Evolutionary conservation across 2,888 invertebrate genomes (phyloP).

Genomic region (Andrena haemorrhoa): DNA sequence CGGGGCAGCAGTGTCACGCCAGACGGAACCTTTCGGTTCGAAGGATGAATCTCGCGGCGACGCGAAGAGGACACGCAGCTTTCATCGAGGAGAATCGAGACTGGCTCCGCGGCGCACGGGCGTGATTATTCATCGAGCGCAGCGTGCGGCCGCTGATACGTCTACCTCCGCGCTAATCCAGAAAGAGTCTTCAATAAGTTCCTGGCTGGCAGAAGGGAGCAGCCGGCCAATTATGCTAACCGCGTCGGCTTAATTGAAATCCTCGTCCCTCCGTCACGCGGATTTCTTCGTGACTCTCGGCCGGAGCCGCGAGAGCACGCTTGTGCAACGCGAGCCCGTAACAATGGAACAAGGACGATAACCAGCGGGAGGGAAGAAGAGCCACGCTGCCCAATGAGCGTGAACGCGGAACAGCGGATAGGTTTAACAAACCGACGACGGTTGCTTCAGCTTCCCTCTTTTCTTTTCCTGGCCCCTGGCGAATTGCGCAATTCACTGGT

Average conservation of each 20-base stretch:
- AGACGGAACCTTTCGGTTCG: background rate
- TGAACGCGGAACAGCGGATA: slow-evolving; percentile 49
- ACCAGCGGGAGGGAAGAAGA: slow-evolving; percentile 17
- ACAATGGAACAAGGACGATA: slow-evolving; percentile 54
- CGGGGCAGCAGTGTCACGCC: background rate
- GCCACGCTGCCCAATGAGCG: slow-evolving; percentile 38
- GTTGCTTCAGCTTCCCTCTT: slow-evolving; percentile 21
- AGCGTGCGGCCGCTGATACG: slow-evolving; percentile 6
- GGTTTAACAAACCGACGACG: slow-evolving; percentile 40
- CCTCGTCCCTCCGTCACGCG: slow-evolving; percentile 33
- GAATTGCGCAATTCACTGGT: slow-evolving; percentile 53
- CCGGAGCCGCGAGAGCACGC: slow-evolving; percentile 14
- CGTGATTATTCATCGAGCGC: slow-evolving; percentile 12
- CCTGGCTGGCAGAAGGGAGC: slow-evolving; percentile 23
- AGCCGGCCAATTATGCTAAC: slow-evolving; percentile 62
- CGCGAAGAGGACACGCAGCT: background rate
- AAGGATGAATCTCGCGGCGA: background rate
- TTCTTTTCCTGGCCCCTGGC: slow-evolving; percentile 12
- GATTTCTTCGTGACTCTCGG: slow-evolving; percentile 56
- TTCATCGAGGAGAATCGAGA: slow-evolving; percentile 6
- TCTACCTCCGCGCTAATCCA: slow-evolving; percentile 6
- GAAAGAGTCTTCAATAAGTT: slow-evolving; percentile 40
- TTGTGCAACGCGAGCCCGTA: slow-evolving; percentile 45
- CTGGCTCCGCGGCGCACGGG: slow-evolving; percentile 1
- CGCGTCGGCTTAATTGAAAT: slow-evolving; percentile 64